phyloP scores from a whole-genome alignment of 2,113 vertebrate species.

The Crocuta crocuta region DNA sequence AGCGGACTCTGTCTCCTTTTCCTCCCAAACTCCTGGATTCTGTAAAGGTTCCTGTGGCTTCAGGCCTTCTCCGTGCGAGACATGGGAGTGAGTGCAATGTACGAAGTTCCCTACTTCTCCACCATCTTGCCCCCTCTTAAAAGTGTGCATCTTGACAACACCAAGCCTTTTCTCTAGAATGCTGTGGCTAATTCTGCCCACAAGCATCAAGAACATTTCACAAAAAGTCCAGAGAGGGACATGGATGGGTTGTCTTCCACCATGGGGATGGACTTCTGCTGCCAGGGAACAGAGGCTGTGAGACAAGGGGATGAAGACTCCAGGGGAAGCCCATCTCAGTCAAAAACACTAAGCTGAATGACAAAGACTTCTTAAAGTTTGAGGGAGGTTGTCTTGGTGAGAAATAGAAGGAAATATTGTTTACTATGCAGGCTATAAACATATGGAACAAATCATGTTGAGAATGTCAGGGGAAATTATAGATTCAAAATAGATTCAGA shows the following conservation, averaged over 20 bases:
- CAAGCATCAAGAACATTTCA: background rate
- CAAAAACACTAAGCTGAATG: background rate
- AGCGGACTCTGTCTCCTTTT: no score
- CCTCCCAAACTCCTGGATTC: no score
- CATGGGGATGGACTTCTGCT: rapidly evolving
- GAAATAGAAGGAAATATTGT: background rate
- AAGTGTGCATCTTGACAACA: background rate
- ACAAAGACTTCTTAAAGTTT: background rate
- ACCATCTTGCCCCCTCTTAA: no score
- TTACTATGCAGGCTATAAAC: background rate
- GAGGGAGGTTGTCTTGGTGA: background rate
- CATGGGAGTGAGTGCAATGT: no score
- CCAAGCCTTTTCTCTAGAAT: background rate
- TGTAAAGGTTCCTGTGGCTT: no score
- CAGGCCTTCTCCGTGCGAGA: no score
- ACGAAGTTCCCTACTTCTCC: no score
- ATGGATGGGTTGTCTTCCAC: background rate
- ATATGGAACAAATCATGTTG: slow-evolving; percentile 32
- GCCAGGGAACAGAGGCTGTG: background rate
- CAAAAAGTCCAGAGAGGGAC: background rate
- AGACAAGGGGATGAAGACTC: background rate
- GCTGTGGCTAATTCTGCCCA: background rate
- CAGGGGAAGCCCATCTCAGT: background rate
- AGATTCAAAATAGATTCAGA: slow-evolving; percentile 35
- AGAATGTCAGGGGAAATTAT: slow-evolving; percentile 18